Evolutionary conservation across 2,888 invertebrate genomes (phyloP), one percentile per base, ranked within the genome.

Genomic region (Lasioglossum oenotherae): DNA sequence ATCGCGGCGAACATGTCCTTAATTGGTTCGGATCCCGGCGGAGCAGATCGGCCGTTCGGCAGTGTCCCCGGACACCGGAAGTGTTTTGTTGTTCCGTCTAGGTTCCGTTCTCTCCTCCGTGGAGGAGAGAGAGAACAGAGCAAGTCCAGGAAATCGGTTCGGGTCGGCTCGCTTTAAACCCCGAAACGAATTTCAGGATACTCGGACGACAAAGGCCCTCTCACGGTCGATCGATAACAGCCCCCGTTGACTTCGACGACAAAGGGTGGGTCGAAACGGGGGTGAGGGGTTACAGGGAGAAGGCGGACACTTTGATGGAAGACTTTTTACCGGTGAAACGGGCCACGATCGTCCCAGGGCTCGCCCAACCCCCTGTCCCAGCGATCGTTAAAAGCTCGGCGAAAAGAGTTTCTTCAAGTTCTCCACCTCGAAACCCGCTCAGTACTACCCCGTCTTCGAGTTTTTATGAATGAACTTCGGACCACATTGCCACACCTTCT

Each of bases 181-280:
- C n/a, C 75, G 72, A 81, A 82, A 77, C 67, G 79, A 81, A 86
- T 86, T 88, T 86, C 76, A 80, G 81, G 84, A 88, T 81, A 81
- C 78, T 71, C 76, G 77, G 71, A 87, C 84, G 84, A 87, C 89
- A 89, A 88, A 89, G 78, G 84, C 74, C 53, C 46, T n/a, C 69
- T 75, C 57, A 67, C 78, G 82, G 53, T 83, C 89, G 88, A 86
- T 89, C 89, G 89, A 89, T 89, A 87, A 81, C 84, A 82, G 77
- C 86, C 74, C 81, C 82, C 53, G 84, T 83, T 80, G 84, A 80
- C 80, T 89, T 80, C 71, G 79, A 60, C 71, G 77, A 69, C 53
- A 64, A 82, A 82, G 77, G 27, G 75, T 31, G 23, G 76, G 72
- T 60, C 44, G 74, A 46, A 46, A 64, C 60, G 76, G 44, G 35